Percentiles rank a stretch among this genome's conserved stretches.
phyloP scores from a whole-genome alignment of 2,888 invertebrate genomes.

The Xanthia icteritia region DNA sequence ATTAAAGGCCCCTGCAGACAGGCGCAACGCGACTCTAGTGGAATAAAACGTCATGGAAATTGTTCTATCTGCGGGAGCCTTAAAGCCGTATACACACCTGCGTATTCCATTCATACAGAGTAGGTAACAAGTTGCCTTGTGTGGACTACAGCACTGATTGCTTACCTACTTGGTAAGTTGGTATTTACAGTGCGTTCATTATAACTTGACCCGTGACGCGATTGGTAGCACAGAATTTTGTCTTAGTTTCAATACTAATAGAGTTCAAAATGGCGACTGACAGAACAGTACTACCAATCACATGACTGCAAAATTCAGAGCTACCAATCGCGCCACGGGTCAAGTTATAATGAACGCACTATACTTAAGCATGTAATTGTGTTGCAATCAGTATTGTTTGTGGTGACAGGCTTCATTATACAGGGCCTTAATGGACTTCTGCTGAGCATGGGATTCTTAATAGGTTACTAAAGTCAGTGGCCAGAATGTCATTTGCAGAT shows the following conservation, averaged over 20 bases:
- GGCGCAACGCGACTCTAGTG: too few relatives aligned
- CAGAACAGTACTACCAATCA: too few relatives aligned
- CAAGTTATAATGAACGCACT: too few relatives aligned
- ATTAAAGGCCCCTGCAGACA: neutral
- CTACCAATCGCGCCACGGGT: too few relatives aligned
- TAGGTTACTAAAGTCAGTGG: neutral
- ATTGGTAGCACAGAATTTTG: too few relatives aligned
- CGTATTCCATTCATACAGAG: constrained; percentile 78
- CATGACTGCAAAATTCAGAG: too few relatives aligned
- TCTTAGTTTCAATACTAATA: too few relatives aligned
- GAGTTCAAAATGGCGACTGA: too few relatives aligned
- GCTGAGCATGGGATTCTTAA: neutral
- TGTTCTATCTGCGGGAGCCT: neutral
- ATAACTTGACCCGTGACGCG: too few relatives aligned
- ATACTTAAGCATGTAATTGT: constrained; percentile 11
- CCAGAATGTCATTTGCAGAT: neutral
- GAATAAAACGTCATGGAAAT: neutral
- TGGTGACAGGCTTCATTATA: constrained; percentile 7
- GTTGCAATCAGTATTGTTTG: constrained; percentile 36
- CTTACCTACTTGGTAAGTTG: constrained; percentile 23
- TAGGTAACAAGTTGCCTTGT: constrained; percentile 66
- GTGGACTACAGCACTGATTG: constrained; percentile 47
- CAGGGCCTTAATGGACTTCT: neutral
- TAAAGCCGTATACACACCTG: constrained; percentile 73
- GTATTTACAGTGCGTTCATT: constrained; percentile 21